Evolutionary conservation across 2,113 vertebrate genomes (phyloP).

Genomic region (Polyodon spathula): DNA sequence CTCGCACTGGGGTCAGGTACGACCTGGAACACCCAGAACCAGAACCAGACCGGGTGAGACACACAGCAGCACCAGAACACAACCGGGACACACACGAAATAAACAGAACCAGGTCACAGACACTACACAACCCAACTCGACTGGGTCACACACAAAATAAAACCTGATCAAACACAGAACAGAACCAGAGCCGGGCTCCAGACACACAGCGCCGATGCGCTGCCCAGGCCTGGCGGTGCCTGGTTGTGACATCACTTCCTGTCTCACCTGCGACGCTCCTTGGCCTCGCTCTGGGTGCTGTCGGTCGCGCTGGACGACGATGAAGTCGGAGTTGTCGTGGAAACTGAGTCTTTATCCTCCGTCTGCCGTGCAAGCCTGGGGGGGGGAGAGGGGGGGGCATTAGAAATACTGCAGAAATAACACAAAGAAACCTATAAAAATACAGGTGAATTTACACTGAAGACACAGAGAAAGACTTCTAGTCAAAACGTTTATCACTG

Average conservation of each 20-base stretch:
- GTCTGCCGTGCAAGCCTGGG: conserved; percentile 51
- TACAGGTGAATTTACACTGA: too few relatives aligned
- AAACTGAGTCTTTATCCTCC: conserved; percentile 47
- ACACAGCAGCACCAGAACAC: neutral
- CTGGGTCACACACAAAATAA: conserved; percentile 6
- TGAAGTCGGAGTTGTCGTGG: conserved; percentile 23
- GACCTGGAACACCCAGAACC: conserved; percentile 38
- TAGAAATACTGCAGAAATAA: too few relatives aligned
- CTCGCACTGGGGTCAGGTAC: conserved; percentile 63
- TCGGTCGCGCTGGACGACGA: conserved; percentile 13
- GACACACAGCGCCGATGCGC: neutral
- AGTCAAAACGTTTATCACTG: too few relatives aligned
- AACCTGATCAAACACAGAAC: conserved; percentile 5
- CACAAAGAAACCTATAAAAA: too few relatives aligned
- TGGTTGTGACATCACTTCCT: neutral
- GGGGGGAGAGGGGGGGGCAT: neutral
- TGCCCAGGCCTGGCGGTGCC: neutral
- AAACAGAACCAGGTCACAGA: neutral
- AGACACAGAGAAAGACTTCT: too few relatives aligned
- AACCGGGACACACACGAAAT: conserved; percentile 10
- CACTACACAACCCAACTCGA: too few relatives aligned
- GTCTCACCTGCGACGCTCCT: conserved; percentile 63
- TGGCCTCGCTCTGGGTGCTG: conserved; percentile 46
- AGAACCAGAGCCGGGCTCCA: neutral
- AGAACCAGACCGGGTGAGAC: neutral